Conservation (phyloP, 2,113 vertebrate genomes). For the Bubo bubo region DNA sequence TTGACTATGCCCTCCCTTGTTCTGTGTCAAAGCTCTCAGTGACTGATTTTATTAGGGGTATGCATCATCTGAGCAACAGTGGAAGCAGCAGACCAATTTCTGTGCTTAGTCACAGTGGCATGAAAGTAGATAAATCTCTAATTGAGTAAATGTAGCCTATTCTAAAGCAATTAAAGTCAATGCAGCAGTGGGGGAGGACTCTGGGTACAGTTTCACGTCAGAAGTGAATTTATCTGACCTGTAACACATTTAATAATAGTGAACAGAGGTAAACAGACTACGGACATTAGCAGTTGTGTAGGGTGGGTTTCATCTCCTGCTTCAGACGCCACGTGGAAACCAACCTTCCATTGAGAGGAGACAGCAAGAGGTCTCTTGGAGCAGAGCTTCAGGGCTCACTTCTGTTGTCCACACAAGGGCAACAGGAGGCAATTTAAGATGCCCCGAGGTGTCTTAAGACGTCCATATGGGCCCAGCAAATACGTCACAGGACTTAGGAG, state of each 20-base stretch:
- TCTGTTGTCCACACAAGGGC: neutral
- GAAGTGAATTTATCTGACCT: neutral
- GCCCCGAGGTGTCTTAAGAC: neutral
- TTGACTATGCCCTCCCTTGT: neutral
- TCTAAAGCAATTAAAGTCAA: neutral
- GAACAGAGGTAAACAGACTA: neutral
- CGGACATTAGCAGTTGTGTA: fast-evolving
- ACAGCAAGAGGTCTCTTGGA: neutral
- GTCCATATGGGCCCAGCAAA: neutral
- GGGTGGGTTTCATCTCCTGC: neutral
- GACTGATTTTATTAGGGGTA: neutral
- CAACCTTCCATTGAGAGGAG: neutral
- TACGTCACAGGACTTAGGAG: neutral
- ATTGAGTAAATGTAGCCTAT: fast-evolving
- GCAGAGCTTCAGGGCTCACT: neutral
- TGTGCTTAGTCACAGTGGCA: neutral
- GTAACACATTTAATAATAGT: neutral
- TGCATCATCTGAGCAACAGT: neutral
- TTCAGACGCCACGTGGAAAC: neutral
- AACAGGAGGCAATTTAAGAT: neutral
- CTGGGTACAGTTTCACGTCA: neutral
- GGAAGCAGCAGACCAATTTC: neutral
- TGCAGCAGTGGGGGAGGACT: neutral
- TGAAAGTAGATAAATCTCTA: neutral
- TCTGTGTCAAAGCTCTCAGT: neutral